phyloP scores from a whole-genome alignment of 2,888 invertebrate species.

The Miltochrista miniata region DNA sequence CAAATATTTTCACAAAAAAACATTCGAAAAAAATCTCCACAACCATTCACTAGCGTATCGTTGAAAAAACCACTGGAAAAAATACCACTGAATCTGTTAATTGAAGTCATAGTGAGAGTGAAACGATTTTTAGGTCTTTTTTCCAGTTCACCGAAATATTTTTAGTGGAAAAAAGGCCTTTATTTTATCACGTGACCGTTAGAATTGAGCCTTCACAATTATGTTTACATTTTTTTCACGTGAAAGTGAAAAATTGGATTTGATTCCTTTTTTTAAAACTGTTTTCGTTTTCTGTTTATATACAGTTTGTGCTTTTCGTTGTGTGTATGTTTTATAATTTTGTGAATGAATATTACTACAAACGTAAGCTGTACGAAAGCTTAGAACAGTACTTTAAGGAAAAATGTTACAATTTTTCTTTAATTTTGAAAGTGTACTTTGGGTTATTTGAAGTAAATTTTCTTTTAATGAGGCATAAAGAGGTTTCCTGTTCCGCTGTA shows the following conservation, averaged over 20 bases:
- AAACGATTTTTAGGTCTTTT: slow-evolving; percentile 12
- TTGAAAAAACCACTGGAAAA: slow-evolving; percentile 23
- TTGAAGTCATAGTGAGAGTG: slow-evolving; percentile 39
- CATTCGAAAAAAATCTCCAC: background rate
- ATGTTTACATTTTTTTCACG: slow-evolving; percentile 38
- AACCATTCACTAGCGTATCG: slow-evolving; percentile 7
- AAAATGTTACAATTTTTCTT: no score
- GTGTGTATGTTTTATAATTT: background rate
- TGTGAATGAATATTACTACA: slow-evolving; percentile 5
- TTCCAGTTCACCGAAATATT: slow-evolving; percentile 34
- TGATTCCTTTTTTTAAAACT: slow-evolving; percentile 20
- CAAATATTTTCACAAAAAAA: background rate
- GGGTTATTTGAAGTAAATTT: background rate
- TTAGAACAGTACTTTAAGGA: background rate
- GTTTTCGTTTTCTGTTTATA: slow-evolving; percentile 21
- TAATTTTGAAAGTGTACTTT: no score
- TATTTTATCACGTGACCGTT: slow-evolving; percentile 37
- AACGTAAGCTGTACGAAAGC: background rate
- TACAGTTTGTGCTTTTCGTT: slow-evolving; percentile 15
- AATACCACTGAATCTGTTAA: slow-evolving; percentile 29
- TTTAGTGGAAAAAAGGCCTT: slow-evolving; percentile 22
- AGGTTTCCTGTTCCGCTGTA: background rate
- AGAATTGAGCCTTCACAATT: slow-evolving; percentile 37
- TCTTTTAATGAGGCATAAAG: background rate
- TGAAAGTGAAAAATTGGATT: slow-evolving; percentile 43